Percentiles rank a stretch among this genome's conserved stretches.
Evolutionary conservation across 2,888 invertebrate genomes (phyloP).

Genomic region (Drosophila mimica): DNA sequence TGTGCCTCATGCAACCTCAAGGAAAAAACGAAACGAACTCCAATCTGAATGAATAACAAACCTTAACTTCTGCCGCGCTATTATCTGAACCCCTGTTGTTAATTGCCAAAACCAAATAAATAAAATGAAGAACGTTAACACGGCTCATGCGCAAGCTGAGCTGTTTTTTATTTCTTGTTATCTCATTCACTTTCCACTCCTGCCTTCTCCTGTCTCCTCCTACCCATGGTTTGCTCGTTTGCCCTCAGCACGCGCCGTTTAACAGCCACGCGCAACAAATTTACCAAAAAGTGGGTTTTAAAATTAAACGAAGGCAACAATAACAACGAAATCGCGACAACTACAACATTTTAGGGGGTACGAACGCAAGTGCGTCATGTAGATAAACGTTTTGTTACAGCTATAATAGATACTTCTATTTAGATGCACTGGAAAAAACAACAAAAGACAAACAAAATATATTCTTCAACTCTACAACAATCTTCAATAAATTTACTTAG

Average conservation of each 20-base stretch:
- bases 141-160: conserved; percentile 46
- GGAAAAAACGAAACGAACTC: conserved; percentile 51
- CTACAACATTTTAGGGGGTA: conserved; percentile 33
- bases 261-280: conserved; percentile 74
- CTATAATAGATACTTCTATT: conserved; percentile 60
- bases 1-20: conserved; percentile 58
- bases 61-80: conserved; percentile 13
- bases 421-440: conserved; percentile 44
- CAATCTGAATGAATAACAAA: conserved; percentile 18
- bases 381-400: conserved; percentile 78
- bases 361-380: conserved; percentile 50
- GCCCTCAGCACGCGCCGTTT: conserved; percentile 71
- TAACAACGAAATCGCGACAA: conserved; percentile 27
- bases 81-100: conserved; percentile 59
- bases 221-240: conserved; percentile 35
- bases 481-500: too few species aligned
- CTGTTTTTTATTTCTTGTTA: conserved; percentile 35
- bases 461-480: neutral
- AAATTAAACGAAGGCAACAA: conserved; percentile 63
- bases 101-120: conserved; percentile 71
- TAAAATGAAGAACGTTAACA: conserved; percentile 9
- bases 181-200: conserved; percentile 1
- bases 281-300: conserved; percentile 59
- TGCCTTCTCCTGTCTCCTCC: neutral
- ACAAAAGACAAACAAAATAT: neutral